Evolutionary conservation across 1,140 invertebrate genomes (phyloP).

Genomic region (Lepeophtheirus salmonis): DNA sequence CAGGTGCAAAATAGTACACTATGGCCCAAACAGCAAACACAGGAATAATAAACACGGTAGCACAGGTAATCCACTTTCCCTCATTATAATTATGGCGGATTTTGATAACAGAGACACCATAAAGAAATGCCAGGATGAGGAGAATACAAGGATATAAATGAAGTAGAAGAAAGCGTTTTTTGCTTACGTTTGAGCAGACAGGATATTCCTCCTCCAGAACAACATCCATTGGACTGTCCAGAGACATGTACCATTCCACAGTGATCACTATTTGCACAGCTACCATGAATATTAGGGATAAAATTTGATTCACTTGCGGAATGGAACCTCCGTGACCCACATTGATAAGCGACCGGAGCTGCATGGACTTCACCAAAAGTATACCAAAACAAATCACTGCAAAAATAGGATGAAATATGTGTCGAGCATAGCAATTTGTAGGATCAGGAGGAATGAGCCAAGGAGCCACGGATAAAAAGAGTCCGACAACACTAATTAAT

Average conservation of each 20-base stretch:
- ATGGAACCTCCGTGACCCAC: constrained; percentile 27
- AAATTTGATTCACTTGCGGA: constrained; percentile 26
- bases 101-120: constrained; percentile 26
- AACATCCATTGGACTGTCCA: constrained; percentile 17
- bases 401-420: constrained; percentile 25
- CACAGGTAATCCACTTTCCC: constrained; percentile 26
- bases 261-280: constrained; percentile 27
- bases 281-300: constrained; percentile 28
- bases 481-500: neutral
- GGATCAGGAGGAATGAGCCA: constrained; percentile 11
- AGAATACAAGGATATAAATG: constrained; percentile 26
- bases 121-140: constrained; percentile 25
- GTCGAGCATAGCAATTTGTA: neutral
- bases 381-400: constrained; percentile 26
- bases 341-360: constrained; percentile 25
- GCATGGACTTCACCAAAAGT: constrained; percentile 28
- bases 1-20: constrained; percentile 23
- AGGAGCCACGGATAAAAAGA: constrained; percentile 6
- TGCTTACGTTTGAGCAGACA: neutral
- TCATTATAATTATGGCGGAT: constrained; percentile 27
- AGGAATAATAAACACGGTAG: constrained; percentile 24
- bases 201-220: constrained; percentile 6
- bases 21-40: constrained; percentile 25
- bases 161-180: constrained; percentile 24
- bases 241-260: constrained; percentile 25